Evolutionary conservation across 2,888 invertebrate genomes (phyloP).

Genomic region (Acronicta aceris): DNA sequence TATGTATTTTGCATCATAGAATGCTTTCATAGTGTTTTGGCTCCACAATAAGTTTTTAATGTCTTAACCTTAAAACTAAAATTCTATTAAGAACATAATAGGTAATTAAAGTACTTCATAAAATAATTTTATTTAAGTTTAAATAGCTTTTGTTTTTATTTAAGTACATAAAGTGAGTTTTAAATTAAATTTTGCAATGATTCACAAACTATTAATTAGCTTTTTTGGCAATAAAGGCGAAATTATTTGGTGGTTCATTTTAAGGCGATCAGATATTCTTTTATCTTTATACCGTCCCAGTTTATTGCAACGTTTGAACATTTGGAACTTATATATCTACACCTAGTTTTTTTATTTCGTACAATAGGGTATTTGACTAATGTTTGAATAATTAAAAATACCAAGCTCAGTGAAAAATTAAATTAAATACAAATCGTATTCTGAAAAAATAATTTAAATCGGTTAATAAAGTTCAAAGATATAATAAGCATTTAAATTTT

Average conservation of each 20-base stretch:
- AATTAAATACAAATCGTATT: too few relatives aligned
- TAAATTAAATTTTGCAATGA: constrained; percentile 8
- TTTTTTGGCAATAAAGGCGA: background rate
- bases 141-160: background rate
- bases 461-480: too few relatives aligned
- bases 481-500: too few relatives aligned
- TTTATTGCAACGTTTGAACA: background rate
- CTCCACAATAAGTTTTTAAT: background rate
- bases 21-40: background rate
- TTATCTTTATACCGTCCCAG: background rate
- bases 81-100: background rate
- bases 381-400: too few relatives aligned
- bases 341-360: too few relatives aligned
- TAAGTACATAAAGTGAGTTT: constrained; percentile 4
- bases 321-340: background rate
- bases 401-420: too few relatives aligned
- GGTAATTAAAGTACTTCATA: constrained; percentile 18
- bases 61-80: background rate
- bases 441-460: too few relatives aligned
- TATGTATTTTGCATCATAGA: too few relatives aligned
- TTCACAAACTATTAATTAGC: background rate
- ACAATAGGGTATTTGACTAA: too few relatives aligned
- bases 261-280: background rate
- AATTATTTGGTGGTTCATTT: background rate
- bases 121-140: too few relatives aligned